Conservation (phyloP, 1,140 invertebrate species). For the Drosophila equinoxialis region DNA sequence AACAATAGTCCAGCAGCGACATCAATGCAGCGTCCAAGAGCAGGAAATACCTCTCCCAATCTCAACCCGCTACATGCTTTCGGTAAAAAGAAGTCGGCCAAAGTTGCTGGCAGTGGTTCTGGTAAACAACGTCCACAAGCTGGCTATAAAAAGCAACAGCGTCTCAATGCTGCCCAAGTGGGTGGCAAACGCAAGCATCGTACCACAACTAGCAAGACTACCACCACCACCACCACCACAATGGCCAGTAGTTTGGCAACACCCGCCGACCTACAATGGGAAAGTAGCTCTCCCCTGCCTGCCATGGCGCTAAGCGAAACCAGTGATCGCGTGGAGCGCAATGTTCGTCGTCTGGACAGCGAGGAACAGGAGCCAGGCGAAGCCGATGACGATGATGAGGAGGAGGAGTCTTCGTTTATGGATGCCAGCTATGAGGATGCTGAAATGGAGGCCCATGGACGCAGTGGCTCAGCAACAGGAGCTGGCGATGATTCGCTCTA, state of each 20-base stretch:
- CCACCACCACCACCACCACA: slow-evolving; percentile 25
- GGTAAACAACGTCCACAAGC: slow-evolving; percentile 43
- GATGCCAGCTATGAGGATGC: slow-evolving; percentile 63
- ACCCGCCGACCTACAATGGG: slow-evolving; percentile 43
- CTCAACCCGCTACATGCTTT: slow-evolving; percentile 9
- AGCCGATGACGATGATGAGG: slow-evolving; percentile 39
- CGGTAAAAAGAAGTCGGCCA: slow-evolving; percentile 44
- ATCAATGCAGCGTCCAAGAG: slow-evolving; percentile 1
- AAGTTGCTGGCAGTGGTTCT: slow-evolving; percentile 14
- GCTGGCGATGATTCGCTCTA: slow-evolving; percentile 70
- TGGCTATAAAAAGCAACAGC: slow-evolving; percentile 38
- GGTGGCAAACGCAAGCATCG: slow-evolving; percentile 43
- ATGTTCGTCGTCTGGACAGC: slow-evolving; percentile 55
- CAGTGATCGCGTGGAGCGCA: slow-evolving; percentile 75
- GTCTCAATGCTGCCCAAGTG: slow-evolving; percentile 7
- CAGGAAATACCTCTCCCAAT: slow-evolving; percentile 10
- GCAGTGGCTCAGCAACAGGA: slow-evolving; percentile 35
- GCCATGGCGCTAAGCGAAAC: slow-evolving; percentile 64
- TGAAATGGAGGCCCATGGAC: slow-evolving; percentile 48
- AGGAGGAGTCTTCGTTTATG: slow-evolving; percentile 50
- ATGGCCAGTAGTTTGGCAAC: slow-evolving; percentile 63
- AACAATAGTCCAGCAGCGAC: slow-evolving; percentile 12
- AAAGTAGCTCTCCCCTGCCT: slow-evolving; percentile 68
- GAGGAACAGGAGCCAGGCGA: slow-evolving; percentile 44
- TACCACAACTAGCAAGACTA: slow-evolving; percentile 13